Base-by-base conservation (phyloP, 1,140 invertebrate genomes). In the Tetragonula clypearis region DNA sequence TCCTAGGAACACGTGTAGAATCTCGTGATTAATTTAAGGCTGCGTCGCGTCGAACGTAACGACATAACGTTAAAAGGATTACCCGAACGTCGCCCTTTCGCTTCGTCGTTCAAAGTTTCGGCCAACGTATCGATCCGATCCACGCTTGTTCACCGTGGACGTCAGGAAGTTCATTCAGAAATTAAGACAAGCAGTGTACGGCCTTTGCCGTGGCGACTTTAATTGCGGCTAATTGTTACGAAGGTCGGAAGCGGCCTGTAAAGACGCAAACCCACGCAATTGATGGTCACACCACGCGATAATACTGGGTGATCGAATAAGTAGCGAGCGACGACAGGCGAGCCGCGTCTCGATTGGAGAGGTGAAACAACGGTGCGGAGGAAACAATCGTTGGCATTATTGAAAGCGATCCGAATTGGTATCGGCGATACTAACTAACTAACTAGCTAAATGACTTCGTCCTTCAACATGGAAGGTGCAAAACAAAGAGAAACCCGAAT, bases 141-240 rank as follows among this genome's bases (percentile, higher is more conserved):
- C 11, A 23, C 0, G 4, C 41, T 49, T 49, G 41, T 49, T 0
- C 41, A 49, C 8, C 8, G 41, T 78, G 74, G 84, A 73, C 82
- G 88, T 84, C 71, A 91, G 90, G 82, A 89, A 89, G 85, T 91
- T 92, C 69, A 87, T 88, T 82, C 85, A 88, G 86, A 86, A 93
- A 93, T 92, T 89, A 90, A 92, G 88, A 86, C 88, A 89, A 88
- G 84, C 87, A 88, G 86, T 72, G 87, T 92, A 88, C 89, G 90
- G 91, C 90, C 92, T 93, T 91, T 91, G 72, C 90, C 87, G 79
- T 89, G 87, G 90, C 88, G 82, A 87, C 90, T 93, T 94, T 94
- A 94, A 94, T 94, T 94, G 92, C 86, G 72, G 83, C 87, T 94
- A 94, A 94, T 94, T 94, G 93, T 92, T 91, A 89, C 92, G 93